Conservation (phyloP, 2,797 vertebrate species). For the Tinamus major region DNA sequence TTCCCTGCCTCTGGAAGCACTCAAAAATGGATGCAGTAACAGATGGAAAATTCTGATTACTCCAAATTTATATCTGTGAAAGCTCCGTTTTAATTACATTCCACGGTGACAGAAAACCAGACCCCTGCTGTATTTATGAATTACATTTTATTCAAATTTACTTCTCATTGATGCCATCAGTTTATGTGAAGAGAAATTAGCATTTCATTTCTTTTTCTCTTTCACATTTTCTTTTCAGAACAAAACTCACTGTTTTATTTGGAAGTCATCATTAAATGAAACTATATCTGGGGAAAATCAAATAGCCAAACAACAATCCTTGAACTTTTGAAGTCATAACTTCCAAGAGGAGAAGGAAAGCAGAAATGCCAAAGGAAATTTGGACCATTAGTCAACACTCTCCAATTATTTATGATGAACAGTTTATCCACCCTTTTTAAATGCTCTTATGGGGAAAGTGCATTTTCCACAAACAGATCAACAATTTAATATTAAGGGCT, state of each 20-base stretch:
- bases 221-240: constrained; percentile 28
- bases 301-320: neutral
- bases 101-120: constrained; percentile 41
- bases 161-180: constrained; percentile 34
- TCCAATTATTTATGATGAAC: constrained; percentile 38
- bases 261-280: neutral
- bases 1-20: constrained; percentile 16
- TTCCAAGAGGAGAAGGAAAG: neutral
- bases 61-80: constrained; percentile 42
- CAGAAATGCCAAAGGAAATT: constrained; percentile 2
- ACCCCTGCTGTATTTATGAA: constrained; percentile 59
- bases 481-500: constrained; percentile 21
- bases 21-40: constrained; percentile 40
- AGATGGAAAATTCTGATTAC: constrained; percentile 46
- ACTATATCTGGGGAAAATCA: neutral
- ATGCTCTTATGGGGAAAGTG: constrained; percentile 29
- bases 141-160: constrained; percentile 56
- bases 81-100: constrained; percentile 63
- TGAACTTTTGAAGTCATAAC: neutral
- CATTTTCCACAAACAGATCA: constrained; percentile 39
- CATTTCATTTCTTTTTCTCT: constrained; percentile 9
- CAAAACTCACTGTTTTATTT: neutral
- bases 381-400: constrained; percentile 2
- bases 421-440: constrained; percentile 45
- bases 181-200: constrained; percentile 48